Conservation (phyloP, 2,888 invertebrate species). For the Spodoptera littoralis region DNA sequence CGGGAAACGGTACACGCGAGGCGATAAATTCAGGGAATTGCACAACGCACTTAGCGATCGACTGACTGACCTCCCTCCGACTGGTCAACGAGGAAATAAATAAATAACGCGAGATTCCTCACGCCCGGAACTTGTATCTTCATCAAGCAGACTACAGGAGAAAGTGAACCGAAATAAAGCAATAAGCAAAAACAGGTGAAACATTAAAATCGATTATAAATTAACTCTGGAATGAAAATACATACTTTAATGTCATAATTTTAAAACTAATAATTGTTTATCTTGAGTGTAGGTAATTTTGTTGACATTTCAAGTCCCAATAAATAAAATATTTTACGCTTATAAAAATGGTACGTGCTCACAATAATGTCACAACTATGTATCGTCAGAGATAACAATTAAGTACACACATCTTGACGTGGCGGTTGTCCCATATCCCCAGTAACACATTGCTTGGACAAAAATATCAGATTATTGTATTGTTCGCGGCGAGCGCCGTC, state of each 20-base stretch:
- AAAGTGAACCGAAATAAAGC: too few relatives aligned
- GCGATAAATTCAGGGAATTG: constrained; percentile 85
- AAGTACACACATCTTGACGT: constrained; percentile 38
- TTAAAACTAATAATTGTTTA: background rate
- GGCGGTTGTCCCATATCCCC: constrained; percentile 63
- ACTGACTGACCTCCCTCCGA: constrained; percentile 62
- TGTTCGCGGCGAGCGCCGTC: constrained; percentile 73
- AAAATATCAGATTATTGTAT: constrained; percentile 62
- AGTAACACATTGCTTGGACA: constrained; percentile 62
- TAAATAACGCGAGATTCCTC: constrained; percentile 46
- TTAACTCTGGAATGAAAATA: too few relatives aligned
- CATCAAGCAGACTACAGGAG: background rate
- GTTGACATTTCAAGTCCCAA: too few relatives aligned
- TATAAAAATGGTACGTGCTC: constrained; percentile 1
- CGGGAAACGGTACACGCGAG: constrained; percentile 69
- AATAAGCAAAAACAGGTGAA: too few relatives aligned
- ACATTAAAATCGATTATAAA: too few relatives aligned
- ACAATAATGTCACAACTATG: constrained; percentile 24
- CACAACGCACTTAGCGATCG: constrained; percentile 84
- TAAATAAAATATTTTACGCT: constrained; percentile 4
- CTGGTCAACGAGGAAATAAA: constrained; percentile 66
- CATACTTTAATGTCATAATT: background rate
- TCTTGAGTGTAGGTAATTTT: too few relatives aligned
- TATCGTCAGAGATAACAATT: constrained; percentile 24
- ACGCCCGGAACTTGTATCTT: constrained; percentile 33